Percentiles rank a stretch among this genome's conserved stretches.
Evolutionary conservation across 2,888 invertebrate species (phyloP).

Genomic region (Agrilus cyanescens): DNA sequence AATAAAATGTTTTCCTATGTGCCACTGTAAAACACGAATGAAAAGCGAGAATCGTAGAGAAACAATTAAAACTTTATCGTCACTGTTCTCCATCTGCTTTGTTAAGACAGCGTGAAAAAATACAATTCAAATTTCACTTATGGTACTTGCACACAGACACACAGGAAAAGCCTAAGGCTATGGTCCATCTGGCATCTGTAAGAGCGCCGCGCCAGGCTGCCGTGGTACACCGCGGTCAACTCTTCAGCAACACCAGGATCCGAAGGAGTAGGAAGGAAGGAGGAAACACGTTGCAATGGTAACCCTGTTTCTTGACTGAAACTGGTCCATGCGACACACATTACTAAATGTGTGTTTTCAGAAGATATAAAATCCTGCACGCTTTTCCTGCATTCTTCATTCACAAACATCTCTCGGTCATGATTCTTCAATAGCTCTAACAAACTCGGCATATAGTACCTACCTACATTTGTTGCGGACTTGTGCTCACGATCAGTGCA

Average conservation of each 20-base stretch:
- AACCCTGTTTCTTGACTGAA: slow-evolving; percentile 32
- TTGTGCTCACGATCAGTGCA: not conserved
- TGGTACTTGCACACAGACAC: too few relatives aligned
- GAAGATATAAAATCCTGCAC: slow-evolving; percentile 34
- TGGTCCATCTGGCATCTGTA: too few relatives aligned
- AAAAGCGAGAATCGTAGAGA: too few relatives aligned
- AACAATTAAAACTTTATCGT: too few relatives aligned
- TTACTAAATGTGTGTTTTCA: slow-evolving; percentile 25
- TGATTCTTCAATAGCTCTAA: slow-evolving; percentile 12
- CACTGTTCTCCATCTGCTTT: too few relatives aligned
- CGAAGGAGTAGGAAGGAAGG: slow-evolving; percentile 2
- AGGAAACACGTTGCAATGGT: slow-evolving; percentile 17
- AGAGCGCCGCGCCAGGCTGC: not conserved
- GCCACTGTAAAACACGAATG: too few relatives aligned
- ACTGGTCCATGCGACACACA: slow-evolving; percentile 36
- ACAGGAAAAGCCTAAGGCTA: too few relatives aligned
- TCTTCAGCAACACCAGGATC: slow-evolving; percentile 1
- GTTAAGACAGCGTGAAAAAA: too few relatives aligned
- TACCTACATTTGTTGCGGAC: not conserved
- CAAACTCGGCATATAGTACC: too few relatives aligned
- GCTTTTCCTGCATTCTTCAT: slow-evolving; percentile 28
- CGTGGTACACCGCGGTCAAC: slow-evolving; percentile 9
- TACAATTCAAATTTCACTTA: too few relatives aligned
- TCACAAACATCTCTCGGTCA: slow-evolving; percentile 31
- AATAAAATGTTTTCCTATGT: too few relatives aligned